Percentiles rank a stretch among this genome's conserved stretches.
Conservation (phyloP, 2,113 vertebrate genomes). For the Empidonax traillii region DNA sequence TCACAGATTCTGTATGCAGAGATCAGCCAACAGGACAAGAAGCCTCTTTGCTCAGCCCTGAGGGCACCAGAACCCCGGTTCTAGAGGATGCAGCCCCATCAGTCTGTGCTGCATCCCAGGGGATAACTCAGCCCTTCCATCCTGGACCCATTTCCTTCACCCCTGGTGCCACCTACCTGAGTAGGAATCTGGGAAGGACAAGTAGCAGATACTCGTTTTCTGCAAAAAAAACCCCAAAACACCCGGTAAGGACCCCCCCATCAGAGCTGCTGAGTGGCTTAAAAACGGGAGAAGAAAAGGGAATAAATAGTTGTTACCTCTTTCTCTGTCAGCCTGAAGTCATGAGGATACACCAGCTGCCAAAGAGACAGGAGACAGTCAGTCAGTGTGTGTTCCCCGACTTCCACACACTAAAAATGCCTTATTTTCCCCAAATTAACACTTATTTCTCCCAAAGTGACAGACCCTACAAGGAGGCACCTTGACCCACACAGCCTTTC, state of each 20-base stretch:
- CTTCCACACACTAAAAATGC: fast-evolving
- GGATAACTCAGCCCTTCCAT: neutral
- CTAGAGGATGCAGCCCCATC: neutral
- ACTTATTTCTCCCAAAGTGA: neutral
- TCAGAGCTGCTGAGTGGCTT: neutral
- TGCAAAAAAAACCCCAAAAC: constrained; percentile 58
- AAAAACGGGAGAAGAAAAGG: fast-evolving
- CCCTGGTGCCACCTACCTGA: constrained; percentile 77
- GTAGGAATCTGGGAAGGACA: constrained; percentile 97
- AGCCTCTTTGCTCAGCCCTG: neutral
- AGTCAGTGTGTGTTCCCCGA: no score
- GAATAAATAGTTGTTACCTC: constrained; percentile 75
- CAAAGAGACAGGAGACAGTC: neutral
- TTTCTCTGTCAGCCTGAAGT: constrained; percentile 89
- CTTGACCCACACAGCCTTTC: neutral
- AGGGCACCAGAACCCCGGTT: neutral
- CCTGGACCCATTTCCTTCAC: neutral
- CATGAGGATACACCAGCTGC: constrained; percentile 88
- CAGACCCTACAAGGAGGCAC: fast-evolving
- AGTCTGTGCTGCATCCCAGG: neutral
- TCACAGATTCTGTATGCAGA: neutral
- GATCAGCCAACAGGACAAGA: neutral
- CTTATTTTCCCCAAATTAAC: neutral
- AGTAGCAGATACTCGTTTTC: constrained; percentile 95
- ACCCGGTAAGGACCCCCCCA: neutral